Base-by-base conservation (phyloP, 2,113 vertebrate genomes). In the Corythornis cristatus region DNA sequence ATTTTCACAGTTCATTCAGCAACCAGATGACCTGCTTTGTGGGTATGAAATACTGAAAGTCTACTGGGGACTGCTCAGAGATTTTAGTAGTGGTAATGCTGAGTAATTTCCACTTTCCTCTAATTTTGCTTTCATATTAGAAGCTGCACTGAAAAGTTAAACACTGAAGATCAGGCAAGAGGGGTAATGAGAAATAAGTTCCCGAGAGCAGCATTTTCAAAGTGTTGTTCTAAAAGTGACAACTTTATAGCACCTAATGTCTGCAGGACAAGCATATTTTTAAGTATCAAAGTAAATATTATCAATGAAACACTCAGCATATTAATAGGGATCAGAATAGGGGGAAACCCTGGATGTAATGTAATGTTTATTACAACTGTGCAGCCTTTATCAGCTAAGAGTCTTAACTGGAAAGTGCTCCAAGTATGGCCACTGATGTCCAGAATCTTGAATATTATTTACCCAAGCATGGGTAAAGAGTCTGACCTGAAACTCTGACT, bases 111-210 rank as follows among this genome's bases (percentile, higher is more conserved):
- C 40, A 62, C 46, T 70, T 86, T 35, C 5, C 40, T 79, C 26
- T 80, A 4, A 35, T 76, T 80, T 68, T 40, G 3, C 9, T 78
- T 85, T 73, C 21, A 28, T 76, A 46, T 62, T 72, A 60, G 21
- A 73, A 76, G 20, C 22, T 60, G 19, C 18, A 67, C 9, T 33
- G 40, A 40, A 26, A 94, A 86, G 48, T 67, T 79, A 73, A 95
- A 83, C 53, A 83, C 25, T 21, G 6, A 89, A 62, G 40, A 92
- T 95, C 78, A 88, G 83, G 75, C 65, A 87, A 72, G 74, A 83
- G 9, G 29, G 20, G 43, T 78, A 92, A 73, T 80, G 64, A 89
- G 73, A 92, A 94, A 92, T 83, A 83, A 92, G 37, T 82, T 92
- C 57, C 86, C 23, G 42, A 72, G 57, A 91, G 57, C 20, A 92